These are phyloP conservation scores for Ambastaia sidthimunki DNA, from an alignment of 2,797 vertebrate genomes.

Conservation along the genomic window DNA sequence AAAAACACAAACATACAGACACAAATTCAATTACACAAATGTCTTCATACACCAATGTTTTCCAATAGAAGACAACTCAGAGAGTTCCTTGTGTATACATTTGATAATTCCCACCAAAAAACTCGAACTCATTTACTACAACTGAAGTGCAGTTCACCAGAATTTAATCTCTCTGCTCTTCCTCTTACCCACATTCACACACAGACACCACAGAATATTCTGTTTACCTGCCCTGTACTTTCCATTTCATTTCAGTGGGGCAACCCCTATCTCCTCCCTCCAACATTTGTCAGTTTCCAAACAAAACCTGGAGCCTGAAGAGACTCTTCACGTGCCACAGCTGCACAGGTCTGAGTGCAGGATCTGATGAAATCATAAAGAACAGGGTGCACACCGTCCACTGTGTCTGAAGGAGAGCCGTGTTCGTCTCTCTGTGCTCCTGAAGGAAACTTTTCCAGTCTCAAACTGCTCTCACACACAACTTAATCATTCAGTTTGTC, in stretches of 20 bases:
- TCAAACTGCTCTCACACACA: conserved; percentile 20
- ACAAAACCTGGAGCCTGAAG: no score
- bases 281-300: no score
- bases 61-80: no score
- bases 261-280: conserved; percentile 43
- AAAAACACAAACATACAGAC: conserved; percentile 28
- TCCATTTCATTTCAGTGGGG: conserved; percentile 68
- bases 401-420: conserved; percentile 39
- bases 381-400: conserved; percentile 17
- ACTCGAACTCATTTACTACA: no score
- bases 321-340: conserved; percentile 67
- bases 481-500: conserved; percentile 21
- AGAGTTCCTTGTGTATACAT: no score
- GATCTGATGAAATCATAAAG: conserved; percentile 56
- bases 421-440: conserved; percentile 6
- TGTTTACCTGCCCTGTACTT: conserved; percentile 67
- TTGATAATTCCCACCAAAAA: conserved; percentile 1
- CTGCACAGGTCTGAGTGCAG: conserved; percentile 72
- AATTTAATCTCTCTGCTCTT: not conserved
- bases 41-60: no score
- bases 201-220: conserved; percentile 55
- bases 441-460: conserved; percentile 52
- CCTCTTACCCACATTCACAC: conserved; percentile 21
- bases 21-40: not conserved
- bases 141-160: not conserved